Base-by-base conservation (phyloP, 2,888 invertebrate species). In the Dicyrtomina minuta region DNA sequence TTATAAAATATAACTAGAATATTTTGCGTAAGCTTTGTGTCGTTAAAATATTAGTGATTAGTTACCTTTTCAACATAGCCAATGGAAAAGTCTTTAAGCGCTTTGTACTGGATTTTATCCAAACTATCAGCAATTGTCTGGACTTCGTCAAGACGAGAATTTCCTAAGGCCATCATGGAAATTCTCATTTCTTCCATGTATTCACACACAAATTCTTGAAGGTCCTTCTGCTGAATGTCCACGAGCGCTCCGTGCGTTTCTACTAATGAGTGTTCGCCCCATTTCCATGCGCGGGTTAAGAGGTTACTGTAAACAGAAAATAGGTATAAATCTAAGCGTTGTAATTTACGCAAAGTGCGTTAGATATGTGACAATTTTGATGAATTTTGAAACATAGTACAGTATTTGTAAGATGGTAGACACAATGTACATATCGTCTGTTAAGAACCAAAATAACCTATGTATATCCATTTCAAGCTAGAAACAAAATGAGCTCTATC, bases 121-220 rank as follows among this genome's bases (percentile, higher is more conserved):
- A 66, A 27, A 22, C 15, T 33, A 33, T 66, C 39, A 4, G 56
- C 66, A 10, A 67, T 20, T 8, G n/a, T 13, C 8, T 41, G 10
- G 17, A 66, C 56, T 39, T 67, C 67, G 5, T 67, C 39, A 15
- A 46, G 4, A 3, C 17, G 39, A 12, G 49, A 26, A 27, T 67
- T 67, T 1, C 67, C 67, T 4, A 49, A 10, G 2, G 49, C 67
- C 33, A 59, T 12, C 33, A 67, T 13, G 1, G 67, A 27, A 2
- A 67, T 59, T 59, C 49, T 44, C 67, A 67, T 59, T 39, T 67
- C 59, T 20, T 20, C 15, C 58, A 67, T 58, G 41, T 27, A 67
- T 17, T 59, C 59, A 2, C 49, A 8, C 6, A 46, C 13, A 26
- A 59, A 59, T 10, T 8, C n/a, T 5, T 27, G 13, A 33, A 67